phyloP scores from a whole-genome alignment of 2,888 invertebrate species.

The Tinea pellionella region DNA sequence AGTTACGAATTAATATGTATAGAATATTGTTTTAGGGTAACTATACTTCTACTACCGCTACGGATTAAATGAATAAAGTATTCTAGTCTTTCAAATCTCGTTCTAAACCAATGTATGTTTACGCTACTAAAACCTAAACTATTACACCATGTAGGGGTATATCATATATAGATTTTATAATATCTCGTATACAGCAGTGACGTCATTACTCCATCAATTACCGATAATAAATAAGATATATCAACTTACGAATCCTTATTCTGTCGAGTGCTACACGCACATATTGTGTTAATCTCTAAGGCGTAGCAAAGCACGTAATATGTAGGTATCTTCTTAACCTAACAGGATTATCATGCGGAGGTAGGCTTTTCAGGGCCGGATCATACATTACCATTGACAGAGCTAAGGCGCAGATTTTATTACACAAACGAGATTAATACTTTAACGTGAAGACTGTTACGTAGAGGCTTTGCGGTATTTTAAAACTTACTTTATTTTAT shows the following conservation, averaged over 20 bases:
- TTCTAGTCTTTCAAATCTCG: no score
- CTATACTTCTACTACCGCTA: no score
- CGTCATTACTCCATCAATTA: background rate
- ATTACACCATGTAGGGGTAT: no score
- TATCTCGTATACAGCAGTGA: no score
- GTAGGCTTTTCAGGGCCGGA: slow-evolving; percentile 71
- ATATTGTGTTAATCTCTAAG: slow-evolving; percentile 72
- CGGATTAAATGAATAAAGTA: no score
- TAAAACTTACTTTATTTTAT: slow-evolving; percentile 19
- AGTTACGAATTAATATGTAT: slow-evolving; percentile 4
- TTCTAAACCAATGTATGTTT: no score
- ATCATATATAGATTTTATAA: no score
- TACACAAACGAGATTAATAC: slow-evolving; percentile 68
- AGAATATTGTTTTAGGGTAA: background rate
- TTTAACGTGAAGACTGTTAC: slow-evolving; percentile 34
- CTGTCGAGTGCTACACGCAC: background rate
- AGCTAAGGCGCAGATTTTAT: slow-evolving; percentile 68
- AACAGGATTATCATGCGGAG: slow-evolving; percentile 77
- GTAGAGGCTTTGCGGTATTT: slow-evolving; percentile 22
- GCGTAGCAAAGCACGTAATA: slow-evolving; percentile 77
- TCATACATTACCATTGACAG: slow-evolving; percentile 53
- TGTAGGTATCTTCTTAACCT: slow-evolving; percentile 80
- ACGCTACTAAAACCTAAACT: no score
- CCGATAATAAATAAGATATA: background rate
- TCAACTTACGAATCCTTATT: background rate